phyloP scores from a whole-genome alignment of 2,888 invertebrate genomes.

The Drosophila lutescens region DNA sequence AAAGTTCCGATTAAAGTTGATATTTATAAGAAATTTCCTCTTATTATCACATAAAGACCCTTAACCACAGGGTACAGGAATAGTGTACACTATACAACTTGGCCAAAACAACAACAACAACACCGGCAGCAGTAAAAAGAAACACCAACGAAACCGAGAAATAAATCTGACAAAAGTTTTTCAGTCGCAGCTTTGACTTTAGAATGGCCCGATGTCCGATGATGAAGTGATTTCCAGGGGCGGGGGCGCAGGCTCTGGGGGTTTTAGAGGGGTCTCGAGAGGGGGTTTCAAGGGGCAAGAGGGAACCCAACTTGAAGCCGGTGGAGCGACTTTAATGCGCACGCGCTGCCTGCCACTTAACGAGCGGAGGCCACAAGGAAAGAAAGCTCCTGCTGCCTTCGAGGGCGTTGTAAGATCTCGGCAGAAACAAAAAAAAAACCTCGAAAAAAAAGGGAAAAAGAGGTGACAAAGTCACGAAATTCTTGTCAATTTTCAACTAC shows the following conservation, averaged over 20 bases:
- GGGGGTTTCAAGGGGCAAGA: not conserved
- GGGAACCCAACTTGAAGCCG: conserved; percentile 26
- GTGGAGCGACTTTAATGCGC: conserved; percentile 67
- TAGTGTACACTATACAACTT: conserved; percentile 36
- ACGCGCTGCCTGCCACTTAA: conserved; percentile 78
- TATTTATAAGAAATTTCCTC: not conserved
- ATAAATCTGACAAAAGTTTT: conserved; percentile 75
- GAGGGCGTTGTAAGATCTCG: conserved; percentile 65
- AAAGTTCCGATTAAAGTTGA: no score
- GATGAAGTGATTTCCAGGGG: conserved; percentile 70
- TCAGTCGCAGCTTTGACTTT: conserved; percentile 67
- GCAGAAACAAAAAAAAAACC: conserved; percentile 14
- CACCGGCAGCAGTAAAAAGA: conserved; percentile 15
- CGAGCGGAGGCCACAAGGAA: conserved; percentile 61
- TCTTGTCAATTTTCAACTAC: conserved; percentile 84
- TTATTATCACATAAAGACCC: not conserved
- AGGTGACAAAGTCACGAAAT: conserved; percentile 85
- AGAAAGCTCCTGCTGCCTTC: conserved; percentile 65
- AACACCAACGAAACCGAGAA: conserved; percentile 38
- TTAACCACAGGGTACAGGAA: not conserved
- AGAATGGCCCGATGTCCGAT: conserved; percentile 65
- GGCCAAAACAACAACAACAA: conserved; percentile 29
- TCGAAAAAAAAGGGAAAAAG: conserved; percentile 59
- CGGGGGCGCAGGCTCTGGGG: conserved; percentile 15
- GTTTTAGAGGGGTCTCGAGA: no score